Evolutionary conservation across 1,140 invertebrate genomes (phyloP).

Genomic region (Olivierus martensii): DNA sequence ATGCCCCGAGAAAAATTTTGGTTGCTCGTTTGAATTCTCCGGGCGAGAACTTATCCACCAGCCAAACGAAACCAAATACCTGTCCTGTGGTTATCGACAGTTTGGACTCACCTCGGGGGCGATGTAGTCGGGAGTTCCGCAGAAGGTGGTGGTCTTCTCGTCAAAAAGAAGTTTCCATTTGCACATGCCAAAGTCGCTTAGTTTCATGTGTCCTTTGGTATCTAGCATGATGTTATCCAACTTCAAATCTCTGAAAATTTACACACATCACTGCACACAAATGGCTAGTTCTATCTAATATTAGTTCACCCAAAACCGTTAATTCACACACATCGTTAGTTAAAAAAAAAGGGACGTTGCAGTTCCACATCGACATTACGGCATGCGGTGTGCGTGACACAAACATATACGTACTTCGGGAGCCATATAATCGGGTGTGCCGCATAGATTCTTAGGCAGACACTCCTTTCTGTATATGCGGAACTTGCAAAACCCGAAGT

Average conservation of each 20-base stretch:
- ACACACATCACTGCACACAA: too few species aligned
- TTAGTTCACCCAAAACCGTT: background rate
- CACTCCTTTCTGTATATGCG: conserved; percentile 81
- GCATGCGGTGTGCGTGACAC: too few species aligned
- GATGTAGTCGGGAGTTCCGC: conserved; percentile 99
- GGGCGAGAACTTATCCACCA: too few species aligned
- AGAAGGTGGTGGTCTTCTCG: conserved; percentile 92
- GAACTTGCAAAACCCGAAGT: conserved; percentile 99
- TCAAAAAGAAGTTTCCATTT: conserved; percentile 91
- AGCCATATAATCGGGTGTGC: conserved; percentile 65
- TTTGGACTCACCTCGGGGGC: conserved; percentile 74
- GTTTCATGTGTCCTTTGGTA: conserved; percentile 89
- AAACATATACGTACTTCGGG: background rate
- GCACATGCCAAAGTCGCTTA: conserved; percentile 99
- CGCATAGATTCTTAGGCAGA: conserved; percentile 87
- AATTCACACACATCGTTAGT: background rate
- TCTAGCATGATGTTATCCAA: conserved; percentile 94
- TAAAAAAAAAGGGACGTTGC: too few species aligned
- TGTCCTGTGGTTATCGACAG: too few species aligned
- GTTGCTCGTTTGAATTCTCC: too few species aligned
- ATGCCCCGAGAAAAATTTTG: too few species aligned
- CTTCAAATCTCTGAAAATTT: conserved; percentile 71
- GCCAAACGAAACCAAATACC: too few species aligned
- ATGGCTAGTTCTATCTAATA: background rate
- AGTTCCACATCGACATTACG: too few species aligned